phyloP scores from a whole-genome alignment of 1,140 invertebrate species.

The Nebria ingens region DNA sequence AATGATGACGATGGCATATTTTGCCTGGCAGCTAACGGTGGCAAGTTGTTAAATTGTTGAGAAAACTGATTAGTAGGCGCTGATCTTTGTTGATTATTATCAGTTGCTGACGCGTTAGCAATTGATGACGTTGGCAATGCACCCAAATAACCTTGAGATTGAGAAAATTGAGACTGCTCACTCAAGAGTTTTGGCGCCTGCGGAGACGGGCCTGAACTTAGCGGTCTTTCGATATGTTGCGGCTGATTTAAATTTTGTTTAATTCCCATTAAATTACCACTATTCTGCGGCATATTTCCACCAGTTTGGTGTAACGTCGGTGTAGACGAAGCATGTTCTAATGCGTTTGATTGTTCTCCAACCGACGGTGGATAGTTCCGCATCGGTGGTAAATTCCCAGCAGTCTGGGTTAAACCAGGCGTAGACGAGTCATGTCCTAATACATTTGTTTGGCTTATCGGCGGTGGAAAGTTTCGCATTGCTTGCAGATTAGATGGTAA shows the following conservation, averaged over 20 bases:
- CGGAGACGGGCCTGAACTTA: background rate
- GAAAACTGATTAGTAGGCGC: background rate
- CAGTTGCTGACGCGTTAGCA: too few relatives aligned
- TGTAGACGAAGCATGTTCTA: background rate
- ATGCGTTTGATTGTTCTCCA: background rate
- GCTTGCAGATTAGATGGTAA: background rate
- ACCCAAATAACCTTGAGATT: background rate
- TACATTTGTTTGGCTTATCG: too few relatives aligned
- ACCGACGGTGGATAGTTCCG: background rate
- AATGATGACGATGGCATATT: background rate
- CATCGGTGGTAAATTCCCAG: background rate
- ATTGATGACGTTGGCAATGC: background rate
- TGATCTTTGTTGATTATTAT: background rate
- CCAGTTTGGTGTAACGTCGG: background rate
- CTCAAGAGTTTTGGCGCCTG: background rate
- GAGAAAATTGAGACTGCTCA: background rate
- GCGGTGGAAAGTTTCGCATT: too few relatives aligned
- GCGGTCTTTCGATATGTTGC: background rate
- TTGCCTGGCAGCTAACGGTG: background rate
- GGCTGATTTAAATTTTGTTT: slow-evolving; percentile 2
- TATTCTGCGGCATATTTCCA: background rate
- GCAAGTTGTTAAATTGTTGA: background rate
- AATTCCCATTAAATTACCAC: background rate
- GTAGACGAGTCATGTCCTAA: too few relatives aligned
- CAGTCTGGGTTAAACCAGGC: too few relatives aligned